Percentiles rank a stretch among this genome's conserved stretches.
phyloP scores from a whole-genome alignment of 1,140 invertebrate species.

The Cydia amplana region DNA sequence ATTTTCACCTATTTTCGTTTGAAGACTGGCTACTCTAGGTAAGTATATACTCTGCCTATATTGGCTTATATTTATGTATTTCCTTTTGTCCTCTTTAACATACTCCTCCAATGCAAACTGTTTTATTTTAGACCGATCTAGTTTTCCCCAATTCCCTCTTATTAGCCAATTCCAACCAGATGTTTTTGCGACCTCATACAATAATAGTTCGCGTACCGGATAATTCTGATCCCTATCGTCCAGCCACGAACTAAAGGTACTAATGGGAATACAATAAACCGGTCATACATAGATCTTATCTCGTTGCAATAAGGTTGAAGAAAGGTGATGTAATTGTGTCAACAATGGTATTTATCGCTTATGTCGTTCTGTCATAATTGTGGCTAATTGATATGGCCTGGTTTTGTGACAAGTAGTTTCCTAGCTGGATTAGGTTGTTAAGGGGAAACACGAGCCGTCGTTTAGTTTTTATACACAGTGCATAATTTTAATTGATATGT shows the following conservation, averaged over 20 bases:
- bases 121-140: not conserved
- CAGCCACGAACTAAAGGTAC: no score
- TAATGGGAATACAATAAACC: no score
- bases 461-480: not conserved
- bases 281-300: no score
- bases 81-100: no score
- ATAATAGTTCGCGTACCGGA: conserved; percentile 6
- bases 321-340: no score
- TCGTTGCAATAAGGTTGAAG: no score
- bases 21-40: no score
- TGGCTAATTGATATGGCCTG: conserved; percentile 43
- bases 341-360: not conserved
- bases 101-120: not conserved
- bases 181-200: not conserved
- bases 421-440: conserved; percentile 25
- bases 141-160: not conserved
- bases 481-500: not conserved
- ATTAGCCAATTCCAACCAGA: not conserved
- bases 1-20: no score
- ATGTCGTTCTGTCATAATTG: conserved; percentile 38
- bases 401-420: conserved; percentile 37
- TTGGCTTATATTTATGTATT: no score
- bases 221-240: not conserved
- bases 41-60: no score
- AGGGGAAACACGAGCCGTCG: not conserved